Evolutionary conservation across 1,140 invertebrate species (phyloP).

Genomic region (Penaeus vannamei): DNA sequence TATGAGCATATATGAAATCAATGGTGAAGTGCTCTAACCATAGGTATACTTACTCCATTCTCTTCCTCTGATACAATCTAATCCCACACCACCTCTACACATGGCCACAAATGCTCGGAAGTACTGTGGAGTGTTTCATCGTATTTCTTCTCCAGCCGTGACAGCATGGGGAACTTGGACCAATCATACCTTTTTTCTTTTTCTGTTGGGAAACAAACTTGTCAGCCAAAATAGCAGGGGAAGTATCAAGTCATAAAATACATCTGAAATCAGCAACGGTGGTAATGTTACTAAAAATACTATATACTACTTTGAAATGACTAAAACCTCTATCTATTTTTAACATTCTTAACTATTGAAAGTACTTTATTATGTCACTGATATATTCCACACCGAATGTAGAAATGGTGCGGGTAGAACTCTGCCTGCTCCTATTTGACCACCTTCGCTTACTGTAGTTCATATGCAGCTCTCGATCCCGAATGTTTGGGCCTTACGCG

Average conservation of each 20-base stretch:
- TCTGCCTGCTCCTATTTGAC: slow-evolving; percentile 97
- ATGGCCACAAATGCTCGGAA: slow-evolving; percentile 94
- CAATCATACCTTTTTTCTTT: slow-evolving; percentile 89
- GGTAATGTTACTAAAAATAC: too few species aligned
- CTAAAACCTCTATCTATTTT: too few species aligned
- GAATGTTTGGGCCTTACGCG: slow-evolving; percentile 89
- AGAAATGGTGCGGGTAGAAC: slow-evolving; percentile 93
- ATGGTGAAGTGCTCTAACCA: not conserved
- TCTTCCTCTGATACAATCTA: slow-evolving; percentile 61
- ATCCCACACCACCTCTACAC: slow-evolving; percentile 81
- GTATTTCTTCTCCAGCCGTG: slow-evolving; percentile 92
- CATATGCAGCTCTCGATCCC: slow-evolving; percentile 82
- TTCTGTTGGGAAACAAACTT: slow-evolving; percentile 72
- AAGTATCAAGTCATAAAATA: too few species aligned
- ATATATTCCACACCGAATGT: slow-evolving; percentile 97
- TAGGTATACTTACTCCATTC: slow-evolving; percentile 59
- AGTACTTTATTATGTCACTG: slow-evolving; percentile 68
- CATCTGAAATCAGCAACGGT: too few species aligned
- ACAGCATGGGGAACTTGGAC: slow-evolving; percentile 91
- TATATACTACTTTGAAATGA: too few species aligned
- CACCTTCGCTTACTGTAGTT: slow-evolving; percentile 88
- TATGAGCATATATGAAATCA: not conserved
- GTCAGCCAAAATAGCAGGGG: too few species aligned
- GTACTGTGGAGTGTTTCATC: slow-evolving; percentile 97
- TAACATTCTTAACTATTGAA: not conserved